Evolutionary conservation across 1,140 invertebrate species (phyloP), one percentile per base, ranked within the genome.

Genomic region (Andricus grossulariae): DNA sequence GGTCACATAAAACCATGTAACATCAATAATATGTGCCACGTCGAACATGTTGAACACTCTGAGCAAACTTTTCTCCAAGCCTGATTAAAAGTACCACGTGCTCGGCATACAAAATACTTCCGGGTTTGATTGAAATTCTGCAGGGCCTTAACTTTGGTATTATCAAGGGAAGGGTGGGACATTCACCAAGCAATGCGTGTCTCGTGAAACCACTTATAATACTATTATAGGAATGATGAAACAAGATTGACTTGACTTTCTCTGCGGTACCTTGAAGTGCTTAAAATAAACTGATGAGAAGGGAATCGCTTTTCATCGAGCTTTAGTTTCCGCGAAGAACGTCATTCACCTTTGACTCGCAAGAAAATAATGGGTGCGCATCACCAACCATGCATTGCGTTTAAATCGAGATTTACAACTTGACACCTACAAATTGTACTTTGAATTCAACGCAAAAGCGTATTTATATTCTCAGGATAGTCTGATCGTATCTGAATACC

Each of bases 171-270:
- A 32, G 32, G 25, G 25, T 66, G 57, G 57, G 25, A 45, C 60
- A 66, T 66, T 66, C 60, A 16, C 60, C 60, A 66, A 66, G 60
- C 15, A 66, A 66, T 32, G 45, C 60, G 60, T 66, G 32, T 66
- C 21, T 32, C 25, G 32, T 66, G 60, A 39, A 66, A 32, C 32
- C 60, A 39, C 60, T 66, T 66, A 10, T 45, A 45, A 11, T 66
- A 66, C 60, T 66, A 39, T 66, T 66, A 66, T 66, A 66, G 25
- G 57, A 66, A 66, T 66, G 60, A 66, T 32, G 60, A 66, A 39
- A 60, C 19, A 12, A 66, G 60, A 66, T 66, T n/a, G 32, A 66
- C 60, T 45, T 66, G 60, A 39, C 60, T 66, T 66, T 66, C 60
- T 66, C 60, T 66, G 25, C 13, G n/a, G 25, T 16, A 39, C 25